These are phyloP conservation scores for Drosophila ogumai DNA, from an alignment of 1,140 invertebrate species.

Conservation along the genomic window DNA sequence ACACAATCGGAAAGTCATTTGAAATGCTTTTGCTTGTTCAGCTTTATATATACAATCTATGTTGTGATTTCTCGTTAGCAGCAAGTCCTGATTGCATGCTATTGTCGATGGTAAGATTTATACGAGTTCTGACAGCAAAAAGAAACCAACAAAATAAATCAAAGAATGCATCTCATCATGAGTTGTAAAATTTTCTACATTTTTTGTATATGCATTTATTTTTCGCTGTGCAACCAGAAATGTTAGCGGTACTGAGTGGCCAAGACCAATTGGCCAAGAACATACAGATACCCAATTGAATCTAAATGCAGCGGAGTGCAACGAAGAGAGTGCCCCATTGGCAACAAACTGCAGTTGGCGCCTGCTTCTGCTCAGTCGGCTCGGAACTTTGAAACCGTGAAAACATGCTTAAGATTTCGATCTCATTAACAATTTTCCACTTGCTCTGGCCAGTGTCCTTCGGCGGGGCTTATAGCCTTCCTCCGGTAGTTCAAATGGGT, in stretches of 20 bases:
- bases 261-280: constrained; percentile 50
- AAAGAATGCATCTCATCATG: background rate
- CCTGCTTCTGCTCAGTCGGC: constrained; percentile 45
- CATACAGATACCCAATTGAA: constrained; percentile 29
- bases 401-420: constrained; percentile 54
- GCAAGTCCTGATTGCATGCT: background rate
- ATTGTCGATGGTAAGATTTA: background rate
- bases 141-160: too few relatives aligned
- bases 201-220: background rate
- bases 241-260: constrained; percentile 42
- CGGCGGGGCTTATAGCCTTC: constrained; percentile 33
- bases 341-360: constrained; percentile 7
- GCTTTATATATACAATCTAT: background rate
- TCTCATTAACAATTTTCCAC: constrained; percentile 25
- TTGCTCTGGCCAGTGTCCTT: constrained; percentile 27
- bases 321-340: constrained; percentile 42
- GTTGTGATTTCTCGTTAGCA: background rate
- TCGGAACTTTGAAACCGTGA: constrained; percentile 45
- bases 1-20: background rate
- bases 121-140: background rate
- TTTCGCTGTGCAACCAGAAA: constrained; percentile 23
- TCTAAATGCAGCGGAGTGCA: constrained; percentile 66
- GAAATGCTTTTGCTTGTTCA: background rate
- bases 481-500: constrained; percentile 61
- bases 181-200: too few relatives aligned